These are phyloP conservation scores for Limonius californicus DNA, from an alignment of 1,140 invertebrate species.

Conservation along the genomic window DNA sequence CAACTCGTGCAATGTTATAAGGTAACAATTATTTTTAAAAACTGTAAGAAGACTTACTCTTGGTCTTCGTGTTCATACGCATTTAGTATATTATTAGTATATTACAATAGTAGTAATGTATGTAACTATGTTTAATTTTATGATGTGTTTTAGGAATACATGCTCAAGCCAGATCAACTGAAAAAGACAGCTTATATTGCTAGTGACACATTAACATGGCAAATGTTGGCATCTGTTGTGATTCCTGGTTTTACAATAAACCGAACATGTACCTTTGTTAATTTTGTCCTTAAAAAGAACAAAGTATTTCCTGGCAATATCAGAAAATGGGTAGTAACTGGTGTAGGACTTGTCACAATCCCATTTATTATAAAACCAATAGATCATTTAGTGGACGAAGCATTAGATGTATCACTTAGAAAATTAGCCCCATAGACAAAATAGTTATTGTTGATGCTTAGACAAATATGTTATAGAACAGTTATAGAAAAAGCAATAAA, in stretches of 20 bases:
- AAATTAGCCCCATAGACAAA: conserved; percentile 25
- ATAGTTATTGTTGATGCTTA: not conserved
- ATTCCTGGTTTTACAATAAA: conserved; percentile 94
- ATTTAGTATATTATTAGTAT: too few species aligned
- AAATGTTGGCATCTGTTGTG: conserved; percentile 85
- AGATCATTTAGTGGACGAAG: conserved; percentile 70
- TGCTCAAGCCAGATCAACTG: conserved; percentile 19
- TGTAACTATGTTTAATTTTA: too few species aligned
- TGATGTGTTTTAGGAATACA: not conserved
- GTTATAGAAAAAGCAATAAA: too few species aligned
- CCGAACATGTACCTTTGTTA: conserved; percentile 66
- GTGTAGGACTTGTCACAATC: conserved; percentile 77
- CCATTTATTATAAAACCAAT: conserved; percentile 93
- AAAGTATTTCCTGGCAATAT: conserved; percentile 50
- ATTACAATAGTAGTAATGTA: too few species aligned
- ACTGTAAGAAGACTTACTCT: too few species aligned
- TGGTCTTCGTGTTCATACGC: too few species aligned
- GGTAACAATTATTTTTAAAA: too few species aligned
- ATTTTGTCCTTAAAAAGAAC: conserved; percentile 53
- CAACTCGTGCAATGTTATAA: too few species aligned
- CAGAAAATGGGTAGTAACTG: conserved; percentile 67
- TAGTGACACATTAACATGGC: conserved; percentile 86
- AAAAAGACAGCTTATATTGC: conserved; percentile 58
- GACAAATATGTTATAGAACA: not conserved
- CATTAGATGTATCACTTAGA: conserved; percentile 69